Percentiles rank a stretch among this genome's conserved stretches.
These are phyloP conservation scores for Pyxicephalus adspersus DNA, from an alignment of 2,113 vertebrate species.

Conservation along the genomic window DNA sequence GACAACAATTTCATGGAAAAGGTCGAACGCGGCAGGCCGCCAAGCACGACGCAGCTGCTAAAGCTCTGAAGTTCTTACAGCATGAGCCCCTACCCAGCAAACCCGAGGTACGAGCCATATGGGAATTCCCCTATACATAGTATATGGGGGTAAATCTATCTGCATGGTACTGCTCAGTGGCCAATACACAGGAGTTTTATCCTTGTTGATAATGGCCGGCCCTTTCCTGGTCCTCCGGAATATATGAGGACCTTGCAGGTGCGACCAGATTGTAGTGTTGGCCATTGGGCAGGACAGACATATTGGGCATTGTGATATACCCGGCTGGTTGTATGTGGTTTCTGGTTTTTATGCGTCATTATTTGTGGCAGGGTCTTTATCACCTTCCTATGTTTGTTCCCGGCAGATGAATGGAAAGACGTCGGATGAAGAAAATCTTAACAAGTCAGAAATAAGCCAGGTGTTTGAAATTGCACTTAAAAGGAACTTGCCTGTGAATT, in stretches of 20 bases:
- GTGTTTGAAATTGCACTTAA: constrained; percentile 99
- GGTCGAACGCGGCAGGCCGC: constrained; percentile 93
- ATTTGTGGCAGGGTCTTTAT: neutral
- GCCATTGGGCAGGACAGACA: too few species aligned
- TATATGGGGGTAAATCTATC: too few species aligned
- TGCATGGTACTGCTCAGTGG: too few species aligned
- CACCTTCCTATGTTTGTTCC: constrained; percentile 62
- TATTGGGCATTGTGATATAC: too few species aligned
- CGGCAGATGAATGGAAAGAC: constrained; percentile 87
- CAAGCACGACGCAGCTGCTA: constrained; percentile 92
- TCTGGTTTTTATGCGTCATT: too few species aligned
- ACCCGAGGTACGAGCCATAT: constrained; percentile 78
- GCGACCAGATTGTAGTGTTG: too few species aligned
- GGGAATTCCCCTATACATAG: too few species aligned
- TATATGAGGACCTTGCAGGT: too few species aligned
- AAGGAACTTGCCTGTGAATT: constrained; percentile 96
- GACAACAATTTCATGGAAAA: constrained; percentile 95
- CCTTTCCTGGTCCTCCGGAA: too few species aligned
- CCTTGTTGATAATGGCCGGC: too few species aligned
- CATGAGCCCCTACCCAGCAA: constrained; percentile 90
- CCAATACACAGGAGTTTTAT: too few species aligned
- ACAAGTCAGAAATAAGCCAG: constrained; percentile 99
- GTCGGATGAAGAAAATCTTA: constrained; percentile 93
- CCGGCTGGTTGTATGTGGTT: too few species aligned
- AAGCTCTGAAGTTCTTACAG: constrained; percentile 90